Evolutionary conservation across 2,888 invertebrate genomes (phyloP), one percentile per base, ranked within the genome.

Genomic region (Therioaphis trifolii): DNA sequence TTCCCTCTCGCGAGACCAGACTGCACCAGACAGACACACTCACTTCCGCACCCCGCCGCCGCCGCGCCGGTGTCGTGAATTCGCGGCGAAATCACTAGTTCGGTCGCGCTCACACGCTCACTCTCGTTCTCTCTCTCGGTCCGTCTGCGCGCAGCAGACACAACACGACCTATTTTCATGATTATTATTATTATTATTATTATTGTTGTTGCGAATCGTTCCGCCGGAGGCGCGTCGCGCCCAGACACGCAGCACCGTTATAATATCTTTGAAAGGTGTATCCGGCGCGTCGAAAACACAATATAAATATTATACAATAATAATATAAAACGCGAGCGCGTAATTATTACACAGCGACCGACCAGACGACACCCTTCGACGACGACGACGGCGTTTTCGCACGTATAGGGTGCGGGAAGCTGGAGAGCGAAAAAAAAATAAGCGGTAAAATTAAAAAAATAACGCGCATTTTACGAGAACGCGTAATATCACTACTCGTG

Each of bases 111-210:
- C 76, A 5, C 49, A 11, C 21, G 11, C n/a, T 29, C 29, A 18
- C 21, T 52, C 35, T 68, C 66, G 21, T 14, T 52, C 78, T 12
- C 66, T 40, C 3, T 12, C 61, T 12, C 27, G 9, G 15, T 27
- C 3, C 68, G 1, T 4, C 1, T 3, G 35, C 35, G 35, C 52
- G 68, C 40, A 1, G 14, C 72, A 78, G 78, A 68, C 78, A 68
- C 52, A 66, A 68, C 78, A 78, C 66, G 77, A 66, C 77, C 77
- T 52, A 78, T 68, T 78, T 78, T 63, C n/a, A 7, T 24, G 4
- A 4, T n/a, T 35, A 35, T 35, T 35, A 35, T 35, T 35, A 35
- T 35, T 35, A 35, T 35, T 35, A 35, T 35, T 35, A 35, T 35
- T 35, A 35, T 35, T 35, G 7, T 35, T 35, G 7, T 9, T 14